Percentiles rank a stretch among this genome's conserved stretches.
Evolutionary conservation across 2,113 vertebrate genomes (phyloP).

Genomic region (Nesospiza acunhae): DNA sequence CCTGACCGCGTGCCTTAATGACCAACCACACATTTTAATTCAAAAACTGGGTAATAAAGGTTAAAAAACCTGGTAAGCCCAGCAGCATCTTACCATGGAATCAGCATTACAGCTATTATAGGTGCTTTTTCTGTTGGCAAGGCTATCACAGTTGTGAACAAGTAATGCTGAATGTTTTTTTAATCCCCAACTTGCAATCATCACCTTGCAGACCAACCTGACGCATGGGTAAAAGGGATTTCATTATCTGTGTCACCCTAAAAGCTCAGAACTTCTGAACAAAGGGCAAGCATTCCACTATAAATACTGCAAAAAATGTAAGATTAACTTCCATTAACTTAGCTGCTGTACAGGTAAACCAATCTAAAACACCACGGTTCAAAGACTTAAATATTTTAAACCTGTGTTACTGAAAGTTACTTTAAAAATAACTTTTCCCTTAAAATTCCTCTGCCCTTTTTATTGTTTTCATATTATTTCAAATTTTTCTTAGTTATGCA

Average conservation of each 20-base stretch:
- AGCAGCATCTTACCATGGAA: background rate
- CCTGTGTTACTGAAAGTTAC: background rate
- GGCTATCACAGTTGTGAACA: background rate
- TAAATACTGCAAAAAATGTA: background rate
- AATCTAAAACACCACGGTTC: background rate
- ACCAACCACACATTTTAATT: background rate
- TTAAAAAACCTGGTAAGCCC: background rate
- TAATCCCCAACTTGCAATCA: background rate
- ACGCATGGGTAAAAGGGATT: background rate
- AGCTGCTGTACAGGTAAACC: background rate
- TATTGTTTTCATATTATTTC: background rate
- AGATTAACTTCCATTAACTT: background rate
- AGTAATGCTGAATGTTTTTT: background rate
- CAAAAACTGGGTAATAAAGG: background rate
- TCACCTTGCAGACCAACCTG: background rate
- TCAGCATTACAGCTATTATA: background rate
- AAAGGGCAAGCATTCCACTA: background rate
- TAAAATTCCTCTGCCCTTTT: background rate
- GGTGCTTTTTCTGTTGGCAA: background rate
- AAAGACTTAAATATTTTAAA: background rate
- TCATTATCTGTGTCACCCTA: background rate
- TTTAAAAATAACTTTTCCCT: background rate
- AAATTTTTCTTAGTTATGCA: background rate
- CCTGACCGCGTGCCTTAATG: background rate
- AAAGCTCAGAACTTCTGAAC: background rate